These are phyloP conservation scores for Rotaria magnacalcarata DNA, from an alignment of 2,888 invertebrate genomes.

Conservation along the genomic window DNA sequence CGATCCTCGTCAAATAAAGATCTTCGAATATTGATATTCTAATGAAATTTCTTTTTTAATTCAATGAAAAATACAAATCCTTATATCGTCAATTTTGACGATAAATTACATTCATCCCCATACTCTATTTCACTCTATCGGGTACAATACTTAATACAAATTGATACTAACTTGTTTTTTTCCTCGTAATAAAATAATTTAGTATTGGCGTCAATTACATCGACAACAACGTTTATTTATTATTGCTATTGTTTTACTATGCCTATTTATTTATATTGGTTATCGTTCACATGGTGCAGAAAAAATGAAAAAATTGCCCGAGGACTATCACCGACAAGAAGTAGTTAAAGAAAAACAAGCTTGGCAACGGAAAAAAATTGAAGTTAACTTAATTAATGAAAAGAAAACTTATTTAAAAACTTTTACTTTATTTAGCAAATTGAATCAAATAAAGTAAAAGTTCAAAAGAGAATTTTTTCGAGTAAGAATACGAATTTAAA, in stretches of 20 bases:
- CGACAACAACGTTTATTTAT: conserved; percentile 9
- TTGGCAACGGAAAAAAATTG: not conserved
- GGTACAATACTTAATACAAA: not conserved
- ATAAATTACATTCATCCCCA: not conserved
- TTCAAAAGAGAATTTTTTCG: not conserved
- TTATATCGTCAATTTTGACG: not conserved
- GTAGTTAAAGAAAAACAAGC: not conserved
- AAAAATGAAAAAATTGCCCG: not conserved
- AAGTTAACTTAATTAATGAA: not conserved
- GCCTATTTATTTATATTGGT: not conserved
- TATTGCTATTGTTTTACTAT: not conserved
- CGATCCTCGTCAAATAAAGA: not conserved
- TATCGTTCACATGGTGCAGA: not conserved
- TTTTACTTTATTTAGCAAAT: not conserved
- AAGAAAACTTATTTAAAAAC: not conserved
- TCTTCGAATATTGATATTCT: not conserved
- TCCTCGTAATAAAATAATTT: not conserved
- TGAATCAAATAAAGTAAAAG: not conserved
- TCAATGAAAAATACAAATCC: not conserved
- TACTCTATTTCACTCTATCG: not conserved
- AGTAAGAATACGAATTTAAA: not conserved
- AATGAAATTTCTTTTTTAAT: not conserved
- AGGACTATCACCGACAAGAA: not conserved
- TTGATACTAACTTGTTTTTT: not conserved
- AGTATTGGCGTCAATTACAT: conserved; percentile 35